Base-by-base conservation (phyloP, 2,888 invertebrate genomes). In the Perizoma affinitatum region DNA sequence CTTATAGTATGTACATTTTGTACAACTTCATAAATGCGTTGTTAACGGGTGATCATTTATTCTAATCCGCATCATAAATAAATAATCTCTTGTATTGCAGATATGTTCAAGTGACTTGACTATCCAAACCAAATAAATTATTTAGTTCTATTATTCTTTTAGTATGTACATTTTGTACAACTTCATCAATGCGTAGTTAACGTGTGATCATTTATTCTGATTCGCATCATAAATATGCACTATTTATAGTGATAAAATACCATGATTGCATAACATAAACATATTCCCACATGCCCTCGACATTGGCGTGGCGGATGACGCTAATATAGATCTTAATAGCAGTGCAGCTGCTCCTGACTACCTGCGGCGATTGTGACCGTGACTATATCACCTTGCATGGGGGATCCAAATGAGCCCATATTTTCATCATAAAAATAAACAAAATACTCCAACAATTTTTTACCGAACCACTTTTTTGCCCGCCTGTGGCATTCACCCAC, bases 301-400 rank as follows among this genome's bases (percentile, higher is more conserved):
- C 88, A 88, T 87, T 88, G 88, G 72, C 70, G 66, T 77, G 79
- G 58, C 88, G 88, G 88, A 90, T 87, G 88, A 77, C 76, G 79
- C 75, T 84, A 87, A 87, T 89, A 84, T 83, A 69, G 71, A 66
- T 72, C 75, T 69, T 83, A 83, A 82, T 81, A 75, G 79, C 66
- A 66, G 63, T 85, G 83, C 84, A 87, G 79, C 82, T 86, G 86
- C 79, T 84, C 86, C 86, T 79, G 76, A 78, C 82, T 83, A 80
- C 80, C 84, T 83, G 78, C 70, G 68, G 69, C 78, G 80, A 84
- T 83, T 84, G 81, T 79, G 89, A 71, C 89, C 88, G 81, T 89
- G 88, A 90, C 83, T 86, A 68, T 79, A 80, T 87, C 86, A 86
- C 89, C 88, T 90, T 87, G 86, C 67, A 58, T 63, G 63, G 63